Percentiles rank a stretch among this genome's conserved stretches.
Evolutionary conservation across 2,888 invertebrate species (phyloP).

Genomic region (Sacculina carcini): DNA sequence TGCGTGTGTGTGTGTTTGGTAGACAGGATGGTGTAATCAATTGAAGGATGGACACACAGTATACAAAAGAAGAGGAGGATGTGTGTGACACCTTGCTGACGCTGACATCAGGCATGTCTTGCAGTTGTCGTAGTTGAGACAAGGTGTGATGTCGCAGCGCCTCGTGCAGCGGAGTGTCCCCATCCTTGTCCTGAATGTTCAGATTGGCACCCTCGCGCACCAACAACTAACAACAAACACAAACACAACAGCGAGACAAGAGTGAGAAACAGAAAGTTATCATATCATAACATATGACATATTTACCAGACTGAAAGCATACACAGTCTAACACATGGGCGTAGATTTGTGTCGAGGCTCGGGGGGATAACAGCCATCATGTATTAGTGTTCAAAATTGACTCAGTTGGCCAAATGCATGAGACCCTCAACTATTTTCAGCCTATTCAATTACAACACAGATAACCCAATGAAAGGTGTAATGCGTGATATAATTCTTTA

Average conservation of each 20-base stretch:
- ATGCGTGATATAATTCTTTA: too few relatives aligned
- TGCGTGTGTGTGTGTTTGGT: too few relatives aligned
- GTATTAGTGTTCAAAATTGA: too few relatives aligned
- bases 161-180: constrained; percentile 62
- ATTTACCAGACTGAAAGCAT: too few relatives aligned
- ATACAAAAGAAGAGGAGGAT: background rate
- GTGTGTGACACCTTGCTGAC: constrained; percentile 13
- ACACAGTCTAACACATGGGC: too few relatives aligned
- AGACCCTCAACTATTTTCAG: too few relatives aligned
- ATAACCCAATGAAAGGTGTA: too few relatives aligned
- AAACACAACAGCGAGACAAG: constrained; percentile 1
- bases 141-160: constrained; percentile 86
- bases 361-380: too few relatives aligned
- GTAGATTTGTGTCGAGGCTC: too few relatives aligned
- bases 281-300: too few relatives aligned
- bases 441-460: too few relatives aligned
- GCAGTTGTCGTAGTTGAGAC: constrained; percentile 74
- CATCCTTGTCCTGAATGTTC: constrained; percentile 89
- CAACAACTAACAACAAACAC: constrained; percentile 31
- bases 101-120: constrained; percentile 55
- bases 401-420: too few relatives aligned
- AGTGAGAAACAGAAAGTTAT: background rate
- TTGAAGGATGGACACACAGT: background rate
- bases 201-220: constrained; percentile 79
- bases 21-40: background rate